Conservation (phyloP, 2,113 vertebrate genomes). For the Puffinus mauretanicus region DNA sequence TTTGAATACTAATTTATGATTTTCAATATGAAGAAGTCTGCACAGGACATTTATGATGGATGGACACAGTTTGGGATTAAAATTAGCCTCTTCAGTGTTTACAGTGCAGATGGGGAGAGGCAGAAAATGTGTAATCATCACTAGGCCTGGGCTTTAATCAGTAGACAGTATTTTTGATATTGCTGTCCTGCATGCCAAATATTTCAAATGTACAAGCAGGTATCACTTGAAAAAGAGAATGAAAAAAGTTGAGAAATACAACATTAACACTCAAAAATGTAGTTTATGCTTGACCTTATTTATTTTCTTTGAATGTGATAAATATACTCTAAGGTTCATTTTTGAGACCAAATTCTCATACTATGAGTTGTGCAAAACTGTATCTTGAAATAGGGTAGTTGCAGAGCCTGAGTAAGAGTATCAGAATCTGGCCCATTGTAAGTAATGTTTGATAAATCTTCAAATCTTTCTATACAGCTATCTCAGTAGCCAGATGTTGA, state of each 20-base stretch:
- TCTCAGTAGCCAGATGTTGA: slow-evolving; percentile 88
- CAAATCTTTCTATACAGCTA: slow-evolving; percentile 73
- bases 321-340: slow-evolving; percentile 34
- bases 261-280: background rate
- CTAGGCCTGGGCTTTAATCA: background rate
- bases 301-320: background rate
- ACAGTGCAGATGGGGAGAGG: background rate
- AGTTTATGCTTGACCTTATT: background rate
- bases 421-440: slow-evolving; percentile 20
- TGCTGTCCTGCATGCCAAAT: background rate
- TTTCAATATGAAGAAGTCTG: background rate
- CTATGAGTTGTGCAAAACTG: background rate
- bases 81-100: background rate
- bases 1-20: background rate
- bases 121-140: background rate
- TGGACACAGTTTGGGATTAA: background rate
- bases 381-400: background rate
- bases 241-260: background rate
- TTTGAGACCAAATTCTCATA: background rate
- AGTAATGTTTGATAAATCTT: slow-evolving; percentile 72
- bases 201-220: slow-evolving; percentile 4
- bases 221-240: background rate
- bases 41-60: background rate
- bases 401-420: background rate
- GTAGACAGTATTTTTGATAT: background rate